These are phyloP conservation scores for Ditylenchus dipsaci DNA, from an alignment of 1,140 invertebrate genomes.

Conservation along the genomic window DNA sequence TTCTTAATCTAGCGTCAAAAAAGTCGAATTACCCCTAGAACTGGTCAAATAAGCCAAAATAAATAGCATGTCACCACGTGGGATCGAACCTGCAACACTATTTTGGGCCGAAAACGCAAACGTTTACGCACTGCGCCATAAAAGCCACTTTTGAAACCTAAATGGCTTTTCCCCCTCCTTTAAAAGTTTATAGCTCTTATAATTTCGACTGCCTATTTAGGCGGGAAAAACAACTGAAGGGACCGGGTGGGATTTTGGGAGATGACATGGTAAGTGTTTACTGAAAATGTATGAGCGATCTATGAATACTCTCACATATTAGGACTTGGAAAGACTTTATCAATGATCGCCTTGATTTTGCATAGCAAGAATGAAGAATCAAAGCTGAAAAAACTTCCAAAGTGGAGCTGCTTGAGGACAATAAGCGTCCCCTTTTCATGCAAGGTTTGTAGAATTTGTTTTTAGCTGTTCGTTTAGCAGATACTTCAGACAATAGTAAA, in stretches of 20 bases:
- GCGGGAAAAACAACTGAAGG: conserved; percentile 72
- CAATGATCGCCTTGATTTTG: conserved; percentile 78
- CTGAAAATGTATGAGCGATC: neutral
- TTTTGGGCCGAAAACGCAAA: no score
- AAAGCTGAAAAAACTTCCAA: conserved; percentile 43
- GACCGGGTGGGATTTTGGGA: conserved; percentile 71
- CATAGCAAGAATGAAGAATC: conserved; percentile 54
- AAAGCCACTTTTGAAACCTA: no score
- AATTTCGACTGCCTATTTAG: neutral
- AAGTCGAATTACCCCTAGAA: no score
- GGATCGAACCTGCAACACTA: no score
- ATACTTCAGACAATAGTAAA: neutral
- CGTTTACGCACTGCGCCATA: no score
- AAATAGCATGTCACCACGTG: no score
- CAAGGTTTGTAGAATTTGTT: neutral
- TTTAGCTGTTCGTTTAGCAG: neutral
- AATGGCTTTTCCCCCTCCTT: no score
- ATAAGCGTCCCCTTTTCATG: neutral
- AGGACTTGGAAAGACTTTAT: conserved; percentile 84
- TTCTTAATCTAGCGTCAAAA: no score
- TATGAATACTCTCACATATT: conserved; percentile 63
- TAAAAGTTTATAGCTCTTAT: no score
- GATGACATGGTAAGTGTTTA: conserved; percentile 62
- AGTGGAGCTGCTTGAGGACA: conserved; percentile 16
- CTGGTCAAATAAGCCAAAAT: no score